Evolutionary conservation across 2,797 vertebrate species (phyloP).

Genomic region (Pampus argenteus): DNA sequence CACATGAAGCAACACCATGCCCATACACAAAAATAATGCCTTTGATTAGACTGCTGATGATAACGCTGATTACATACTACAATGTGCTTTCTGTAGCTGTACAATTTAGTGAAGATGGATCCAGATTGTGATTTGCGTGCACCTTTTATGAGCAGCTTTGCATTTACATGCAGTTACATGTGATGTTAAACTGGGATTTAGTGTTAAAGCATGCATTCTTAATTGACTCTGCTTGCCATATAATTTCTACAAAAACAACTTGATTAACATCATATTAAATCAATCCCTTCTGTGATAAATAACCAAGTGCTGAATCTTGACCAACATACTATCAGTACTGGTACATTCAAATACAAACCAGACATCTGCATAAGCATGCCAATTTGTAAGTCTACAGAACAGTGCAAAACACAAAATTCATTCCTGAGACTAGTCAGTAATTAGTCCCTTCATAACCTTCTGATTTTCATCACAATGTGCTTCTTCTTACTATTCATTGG

Average conservation of each 20-base stretch:
- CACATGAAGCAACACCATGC: conserved; percentile 76
- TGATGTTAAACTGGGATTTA: conserved; percentile 65
- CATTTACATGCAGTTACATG: conserved; percentile 82
- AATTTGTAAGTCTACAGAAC: conserved; percentile 79
- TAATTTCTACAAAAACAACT: conserved; percentile 61
- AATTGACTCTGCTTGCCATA: conserved; percentile 63
- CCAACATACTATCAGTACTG: conserved; percentile 76
- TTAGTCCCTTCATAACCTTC: conserved; percentile 83
- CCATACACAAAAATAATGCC: conserved; percentile 81
- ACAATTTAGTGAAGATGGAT: conserved; percentile 71
- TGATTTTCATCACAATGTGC: conserved; percentile 64
- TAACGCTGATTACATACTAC: conserved; percentile 61
- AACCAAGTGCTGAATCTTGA: conserved; percentile 78
- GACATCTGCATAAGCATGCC: conserved; percentile 79
- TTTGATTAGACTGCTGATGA: conserved; percentile 66
- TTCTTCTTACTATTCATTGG: conserved; percentile 59
- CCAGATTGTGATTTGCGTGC: conserved; percentile 62
- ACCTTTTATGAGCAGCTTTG: conserved; percentile 72
- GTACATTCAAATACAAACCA: conserved; percentile 85
- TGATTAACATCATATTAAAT: conserved; percentile 72
- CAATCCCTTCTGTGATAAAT: conserved; percentile 81
- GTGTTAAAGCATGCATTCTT: conserved; percentile 79
- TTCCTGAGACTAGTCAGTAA: conserved; percentile 86
- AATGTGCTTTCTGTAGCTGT: conserved; percentile 68
- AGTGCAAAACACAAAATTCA: conserved; percentile 83